Conservation (phyloP, 1,140 invertebrate species). For the Phortica variegata region DNA sequence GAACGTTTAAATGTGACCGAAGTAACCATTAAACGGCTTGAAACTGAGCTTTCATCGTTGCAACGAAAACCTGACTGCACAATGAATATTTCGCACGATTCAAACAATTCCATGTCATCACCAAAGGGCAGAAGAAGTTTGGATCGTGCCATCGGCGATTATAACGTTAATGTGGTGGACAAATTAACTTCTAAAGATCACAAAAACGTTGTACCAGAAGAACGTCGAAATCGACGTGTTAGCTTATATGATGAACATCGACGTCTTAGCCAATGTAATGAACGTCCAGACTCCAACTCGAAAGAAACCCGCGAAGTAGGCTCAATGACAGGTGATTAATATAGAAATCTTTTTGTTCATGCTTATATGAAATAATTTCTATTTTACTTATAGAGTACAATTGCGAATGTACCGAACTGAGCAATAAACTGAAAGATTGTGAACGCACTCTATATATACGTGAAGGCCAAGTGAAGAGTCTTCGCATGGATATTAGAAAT, state of each 20-base stretch:
- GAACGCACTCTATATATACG: conserved; percentile 28
- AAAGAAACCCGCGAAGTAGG: conserved; percentile 26
- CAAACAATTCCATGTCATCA: conserved; percentile 16
- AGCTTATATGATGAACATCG: conserved; percentile 31
- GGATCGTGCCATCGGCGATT: conserved; percentile 16
- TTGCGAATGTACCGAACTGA: conserved; percentile 27
- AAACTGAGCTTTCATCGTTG: conserved; percentile 11
- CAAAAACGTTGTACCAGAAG: conserved; percentile 19
- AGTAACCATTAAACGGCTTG: conserved; percentile 27
- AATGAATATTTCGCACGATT: conserved; percentile 29
- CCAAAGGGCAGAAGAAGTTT: conserved; percentile 20
- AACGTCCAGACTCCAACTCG: conserved; percentile 35
- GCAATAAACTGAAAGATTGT: conserved; percentile 26
- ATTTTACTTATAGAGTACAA: conserved; percentile 17
- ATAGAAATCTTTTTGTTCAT: background rate
- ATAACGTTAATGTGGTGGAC: conserved; percentile 15
- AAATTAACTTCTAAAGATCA: conserved; percentile 24
- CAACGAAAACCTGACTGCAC: conserved; percentile 9
- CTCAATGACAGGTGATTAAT: conserved; percentile 37
- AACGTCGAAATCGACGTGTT: conserved; percentile 24
- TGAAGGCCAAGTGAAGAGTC: conserved; percentile 34
- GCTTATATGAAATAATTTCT: background rate
- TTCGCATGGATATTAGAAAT: conserved; percentile 33
- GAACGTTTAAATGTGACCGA: conserved; percentile 24
- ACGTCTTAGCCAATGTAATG: conserved; percentile 30